These are phyloP conservation scores for Autographa pulchrina DNA, from an alignment of 2,888 invertebrate genomes.

Conservation along the genomic window DNA sequence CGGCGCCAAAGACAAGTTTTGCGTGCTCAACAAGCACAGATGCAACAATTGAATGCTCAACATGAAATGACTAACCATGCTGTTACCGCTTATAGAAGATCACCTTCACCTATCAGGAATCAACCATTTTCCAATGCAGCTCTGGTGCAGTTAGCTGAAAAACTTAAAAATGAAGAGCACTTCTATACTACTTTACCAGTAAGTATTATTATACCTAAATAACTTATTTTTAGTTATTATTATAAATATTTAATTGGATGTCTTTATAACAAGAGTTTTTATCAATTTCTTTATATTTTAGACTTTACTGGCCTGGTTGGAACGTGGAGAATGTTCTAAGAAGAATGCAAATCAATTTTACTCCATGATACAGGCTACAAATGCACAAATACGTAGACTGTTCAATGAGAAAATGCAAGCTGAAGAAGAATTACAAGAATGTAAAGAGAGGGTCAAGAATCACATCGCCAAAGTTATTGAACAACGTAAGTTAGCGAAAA, in stretches of 20 bases:
- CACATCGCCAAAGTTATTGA: conserved; percentile 95
- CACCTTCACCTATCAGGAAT: conserved; percentile 79
- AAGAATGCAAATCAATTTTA: conserved; percentile 97
- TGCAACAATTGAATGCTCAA: conserved; percentile 78
- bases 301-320: conserved; percentile 97
- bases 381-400: conserved; percentile 96
- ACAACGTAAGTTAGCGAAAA: conserved; percentile 94
- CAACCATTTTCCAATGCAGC: conserved; percentile 81
- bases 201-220: conserved; percentile 53
- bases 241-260: neutral
- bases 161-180: conserved; percentile 83
- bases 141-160: conserved; percentile 80
- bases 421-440: conserved; percentile 96
- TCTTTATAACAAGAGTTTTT: too few relatives aligned
- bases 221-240: neutral
- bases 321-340: conserved; percentile 97
- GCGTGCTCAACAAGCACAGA: conserved; percentile 80
- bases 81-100: conserved; percentile 78
- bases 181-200: conserved; percentile 79
- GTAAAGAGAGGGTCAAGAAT: conserved; percentile 95
- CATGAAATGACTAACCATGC: conserved; percentile 83
- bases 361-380: conserved; percentile 98
- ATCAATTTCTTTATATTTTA: conserved; percentile 69
- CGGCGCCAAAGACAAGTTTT: conserved; percentile 94
- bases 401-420: conserved; percentile 95